Conservation (phyloP, 2,797 vertebrate genomes). For the Acanthurus lineatus region DNA sequence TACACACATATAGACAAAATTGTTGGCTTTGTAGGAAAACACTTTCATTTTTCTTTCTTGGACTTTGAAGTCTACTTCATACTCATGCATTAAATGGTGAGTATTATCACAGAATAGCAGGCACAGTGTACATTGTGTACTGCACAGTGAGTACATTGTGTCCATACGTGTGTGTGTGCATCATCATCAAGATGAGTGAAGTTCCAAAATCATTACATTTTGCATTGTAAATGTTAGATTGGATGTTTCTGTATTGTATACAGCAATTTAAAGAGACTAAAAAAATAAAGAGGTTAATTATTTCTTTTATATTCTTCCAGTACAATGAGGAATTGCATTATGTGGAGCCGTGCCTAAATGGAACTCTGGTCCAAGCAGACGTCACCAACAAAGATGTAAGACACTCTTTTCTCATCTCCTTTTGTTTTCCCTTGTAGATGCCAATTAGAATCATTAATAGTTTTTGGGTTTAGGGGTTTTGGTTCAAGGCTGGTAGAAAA, state of each 20-base stretch:
- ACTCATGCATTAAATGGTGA: constrained; percentile 88
- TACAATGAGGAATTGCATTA: constrained; percentile 97
- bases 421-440: constrained; percentile 11
- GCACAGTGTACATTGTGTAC: constrained; percentile 44
- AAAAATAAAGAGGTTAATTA: neutral
- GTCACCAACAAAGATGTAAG: constrained; percentile 98
- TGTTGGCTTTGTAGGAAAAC: constrained; percentile 56
- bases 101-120: constrained; percentile 85
- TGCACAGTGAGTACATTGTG: neutral
- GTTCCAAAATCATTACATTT: constrained; percentile 30
- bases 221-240: constrained; percentile 23
- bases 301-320: constrained; percentile 78
- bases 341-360: constrained; percentile 95
- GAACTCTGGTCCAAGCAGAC: constrained; percentile 96
- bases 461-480: neutral
- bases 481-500: neutral
- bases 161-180: neutral
- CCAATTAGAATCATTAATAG: neutral
- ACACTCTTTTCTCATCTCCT: constrained; percentile 21
- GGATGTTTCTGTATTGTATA: constrained; percentile 8
- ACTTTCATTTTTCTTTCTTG: constrained; percentile 77
- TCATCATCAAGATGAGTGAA: constrained; percentile 46
- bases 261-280: constrained; percentile 9
- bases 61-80: constrained; percentile 88
- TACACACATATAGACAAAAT: constrained; percentile 50